Conservation (phyloP, 2,797 vertebrate species). For the Eulemur albifrons region DNA sequence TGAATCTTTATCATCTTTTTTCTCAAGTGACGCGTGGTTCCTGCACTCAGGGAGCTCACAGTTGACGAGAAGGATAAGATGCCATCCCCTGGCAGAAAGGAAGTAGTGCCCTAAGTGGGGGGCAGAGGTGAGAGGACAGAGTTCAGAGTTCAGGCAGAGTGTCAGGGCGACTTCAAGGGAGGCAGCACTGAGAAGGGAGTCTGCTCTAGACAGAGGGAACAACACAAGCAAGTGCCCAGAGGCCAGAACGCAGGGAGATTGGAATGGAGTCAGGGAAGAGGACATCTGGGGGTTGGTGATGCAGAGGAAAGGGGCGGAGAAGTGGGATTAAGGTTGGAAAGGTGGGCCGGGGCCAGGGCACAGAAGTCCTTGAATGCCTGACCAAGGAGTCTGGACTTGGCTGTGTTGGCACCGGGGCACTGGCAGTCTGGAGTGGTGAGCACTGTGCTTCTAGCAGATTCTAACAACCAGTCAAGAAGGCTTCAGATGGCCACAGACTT, state of each 20-base stretch:
- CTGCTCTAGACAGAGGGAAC: background rate
- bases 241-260: background rate
- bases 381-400: background rate
- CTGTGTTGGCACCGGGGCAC: rapidly evolving
- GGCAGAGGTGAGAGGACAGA: background rate
- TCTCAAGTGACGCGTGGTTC: background rate
- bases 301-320: background rate
- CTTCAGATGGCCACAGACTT: rapidly evolving
- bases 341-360: background rate
- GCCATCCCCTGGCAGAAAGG: background rate
- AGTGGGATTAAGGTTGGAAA: background rate
- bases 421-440: background rate
- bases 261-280: background rate
- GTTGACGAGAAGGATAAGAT: background rate
- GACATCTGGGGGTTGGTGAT: rapidly evolving
- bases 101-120: background rate
- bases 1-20: background rate
- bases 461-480: background rate
- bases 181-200: background rate
- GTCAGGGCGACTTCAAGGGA: background rate
- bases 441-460: rapidly evolving
- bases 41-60: background rate
- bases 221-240: background rate
- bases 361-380: background rate
- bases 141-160: background rate